These are phyloP conservation scores for Sminthurinus aureus DNA, from an alignment of 2,888 invertebrate genomes.

Conservation along the genomic window DNA sequence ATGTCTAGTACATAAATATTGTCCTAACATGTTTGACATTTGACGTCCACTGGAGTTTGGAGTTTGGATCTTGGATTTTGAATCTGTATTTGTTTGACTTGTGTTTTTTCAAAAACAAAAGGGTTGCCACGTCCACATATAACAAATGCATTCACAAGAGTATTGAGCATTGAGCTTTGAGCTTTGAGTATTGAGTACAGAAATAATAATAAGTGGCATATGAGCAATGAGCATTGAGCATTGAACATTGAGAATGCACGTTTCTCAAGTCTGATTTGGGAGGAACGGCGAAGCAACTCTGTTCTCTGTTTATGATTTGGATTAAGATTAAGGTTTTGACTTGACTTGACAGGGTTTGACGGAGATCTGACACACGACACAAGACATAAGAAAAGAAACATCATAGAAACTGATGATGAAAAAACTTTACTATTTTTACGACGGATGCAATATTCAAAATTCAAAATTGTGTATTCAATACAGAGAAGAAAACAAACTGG, in stretches of 20 bases:
- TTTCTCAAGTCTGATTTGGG: too few species aligned
- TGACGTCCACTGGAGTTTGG: not conserved
- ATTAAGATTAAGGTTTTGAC: constrained; percentile 36
- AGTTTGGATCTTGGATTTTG: too few species aligned
- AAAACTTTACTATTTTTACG: constrained; percentile 30
- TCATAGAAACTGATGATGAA: not conserved
- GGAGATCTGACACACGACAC: constrained; percentile 16
- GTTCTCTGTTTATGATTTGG: constrained; percentile 37
- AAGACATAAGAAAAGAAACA: not conserved
- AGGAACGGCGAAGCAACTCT: constrained; percentile 18
- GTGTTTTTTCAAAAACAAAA: not conserved
- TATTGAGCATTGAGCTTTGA: not conserved
- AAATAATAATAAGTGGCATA: too few species aligned
- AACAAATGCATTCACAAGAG: not conserved
- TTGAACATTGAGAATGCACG: too few species aligned
- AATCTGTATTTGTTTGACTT: too few species aligned
- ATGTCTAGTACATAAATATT: constrained; percentile 25
- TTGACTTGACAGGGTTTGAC: constrained; percentile 17
- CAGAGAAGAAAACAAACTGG: not conserved
- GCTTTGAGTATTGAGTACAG: not conserved
- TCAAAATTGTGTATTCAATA: too few species aligned
- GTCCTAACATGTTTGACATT: constrained; percentile 21
- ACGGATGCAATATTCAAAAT: not conserved
- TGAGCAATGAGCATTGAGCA: not conserved
- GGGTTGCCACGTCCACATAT: not conserved